Percentiles rank a stretch among this genome's conserved stretches.
phyloP scores from a whole-genome alignment of 1,140 invertebrate genomes.

The Zaprionus lachaisei region DNA sequence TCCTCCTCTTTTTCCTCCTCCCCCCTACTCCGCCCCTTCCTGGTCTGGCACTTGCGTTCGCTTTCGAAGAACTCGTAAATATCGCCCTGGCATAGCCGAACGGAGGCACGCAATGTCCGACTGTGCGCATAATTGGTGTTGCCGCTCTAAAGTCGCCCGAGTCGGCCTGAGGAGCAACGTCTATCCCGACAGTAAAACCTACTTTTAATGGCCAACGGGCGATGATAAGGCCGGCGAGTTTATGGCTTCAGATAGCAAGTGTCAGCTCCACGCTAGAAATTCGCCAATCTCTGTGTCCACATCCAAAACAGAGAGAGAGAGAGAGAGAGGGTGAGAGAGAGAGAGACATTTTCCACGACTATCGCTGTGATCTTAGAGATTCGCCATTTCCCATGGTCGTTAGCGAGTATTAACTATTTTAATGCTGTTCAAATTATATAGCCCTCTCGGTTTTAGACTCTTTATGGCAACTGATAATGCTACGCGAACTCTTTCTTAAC shows the following conservation, averaged over 20 bases:
- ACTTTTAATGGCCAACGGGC: conserved; percentile 63
- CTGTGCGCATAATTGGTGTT: conserved; percentile 71
- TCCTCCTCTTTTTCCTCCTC: too few species aligned
- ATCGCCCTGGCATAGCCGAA: conserved; percentile 29
- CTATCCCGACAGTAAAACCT: conserved; percentile 65
- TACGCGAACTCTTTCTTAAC: not conserved
- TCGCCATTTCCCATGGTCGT: conserved; percentile 18
- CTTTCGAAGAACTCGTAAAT: conserved; percentile 65
- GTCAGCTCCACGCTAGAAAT: conserved; percentile 58
- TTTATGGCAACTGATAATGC: conserved; percentile 6
- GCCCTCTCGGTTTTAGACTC: not conserved
- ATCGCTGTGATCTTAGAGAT: conserved; percentile 9
- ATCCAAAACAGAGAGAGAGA: not conserved
- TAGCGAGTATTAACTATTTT: conserved; percentile 17
- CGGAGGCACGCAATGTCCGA: conserved; percentile 53
- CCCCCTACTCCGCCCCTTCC: not conserved
- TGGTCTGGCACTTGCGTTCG: conserved; percentile 11
- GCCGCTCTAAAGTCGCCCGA: conserved; percentile 56
- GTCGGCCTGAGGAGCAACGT: conserved; percentile 20
- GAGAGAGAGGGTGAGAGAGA: not conserved
- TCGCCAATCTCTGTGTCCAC: conserved; percentile 1
- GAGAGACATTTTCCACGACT: not conserved
- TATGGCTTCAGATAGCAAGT: conserved; percentile 79
- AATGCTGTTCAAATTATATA: conserved; percentile 3
- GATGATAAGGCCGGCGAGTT: conserved; percentile 71